Percentiles rank a stretch among this genome's conserved stretches.
Evolutionary conservation across 2,113 vertebrate genomes (phyloP).

Genomic region (Nematolebias whitei): DNA sequence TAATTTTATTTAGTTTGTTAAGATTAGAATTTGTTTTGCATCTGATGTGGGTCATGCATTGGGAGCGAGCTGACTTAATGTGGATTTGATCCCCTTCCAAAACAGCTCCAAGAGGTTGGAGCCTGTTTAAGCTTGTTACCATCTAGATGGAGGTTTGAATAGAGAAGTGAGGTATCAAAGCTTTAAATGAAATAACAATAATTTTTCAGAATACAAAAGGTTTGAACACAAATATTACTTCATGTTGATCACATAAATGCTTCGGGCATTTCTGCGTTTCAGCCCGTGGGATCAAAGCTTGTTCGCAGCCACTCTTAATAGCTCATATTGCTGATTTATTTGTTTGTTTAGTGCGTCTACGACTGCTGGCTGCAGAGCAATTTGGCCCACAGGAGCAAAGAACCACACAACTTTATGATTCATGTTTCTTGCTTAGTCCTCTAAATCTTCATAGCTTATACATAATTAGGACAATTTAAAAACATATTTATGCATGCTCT

Average conservation of each 20-base stretch:
- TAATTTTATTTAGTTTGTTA: no score
- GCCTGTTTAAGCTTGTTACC: background rate
- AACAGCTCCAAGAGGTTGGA: background rate
- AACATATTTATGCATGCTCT: constrained; percentile 24
- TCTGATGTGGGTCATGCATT: no score
- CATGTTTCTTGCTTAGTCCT: constrained; percentile 32
- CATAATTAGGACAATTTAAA: constrained; percentile 11
- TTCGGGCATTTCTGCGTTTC: background rate
- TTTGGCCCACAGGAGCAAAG: constrained; percentile 20
- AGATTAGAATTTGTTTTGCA: no score
- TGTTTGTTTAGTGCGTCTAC: constrained; percentile 31
- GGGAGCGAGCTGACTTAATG: no score
- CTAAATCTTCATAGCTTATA: constrained; percentile 42
- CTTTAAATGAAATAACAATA: background rate
- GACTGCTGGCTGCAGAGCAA: constrained; percentile 20
- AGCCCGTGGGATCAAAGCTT: constrained; percentile 6
- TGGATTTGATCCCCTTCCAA: no score
- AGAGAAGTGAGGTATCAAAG: background rate
- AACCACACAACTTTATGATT: constrained; percentile 38
- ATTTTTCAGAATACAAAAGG: background rate
- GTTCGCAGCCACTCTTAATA: constrained; percentile 8
- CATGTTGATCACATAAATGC: background rate
- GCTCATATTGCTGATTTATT: constrained; percentile 28
- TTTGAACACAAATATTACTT: background rate
- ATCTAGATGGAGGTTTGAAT: background rate